These are phyloP conservation scores for Cheilosia grossa DNA, from an alignment of 2,888 invertebrate genomes.

Conservation along the genomic window DNA sequence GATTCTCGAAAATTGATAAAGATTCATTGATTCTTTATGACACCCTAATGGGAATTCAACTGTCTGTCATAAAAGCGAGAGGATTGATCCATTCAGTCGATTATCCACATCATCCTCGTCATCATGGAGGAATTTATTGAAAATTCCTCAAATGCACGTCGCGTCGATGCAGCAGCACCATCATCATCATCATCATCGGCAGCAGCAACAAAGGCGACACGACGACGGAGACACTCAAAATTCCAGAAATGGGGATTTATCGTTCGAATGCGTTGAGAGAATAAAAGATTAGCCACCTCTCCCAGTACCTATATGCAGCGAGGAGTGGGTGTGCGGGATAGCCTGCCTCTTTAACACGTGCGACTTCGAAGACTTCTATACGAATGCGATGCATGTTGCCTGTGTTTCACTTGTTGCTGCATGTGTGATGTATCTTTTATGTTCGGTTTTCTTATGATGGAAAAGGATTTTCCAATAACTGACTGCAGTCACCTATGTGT, in stretches of 20 bases:
- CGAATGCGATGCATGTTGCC: conserved; percentile 7
- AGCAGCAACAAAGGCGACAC: not conserved
- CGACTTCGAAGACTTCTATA: conserved; percentile 12
- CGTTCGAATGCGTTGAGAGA: conserved; percentile 60
- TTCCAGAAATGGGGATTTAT: conserved; percentile 56
- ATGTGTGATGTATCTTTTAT: conserved; percentile 13
- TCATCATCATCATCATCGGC: not conserved
- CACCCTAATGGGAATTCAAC: not conserved
- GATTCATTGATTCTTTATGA: conserved; percentile 17
- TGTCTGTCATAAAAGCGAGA: conserved; percentile 2
- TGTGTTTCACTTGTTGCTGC: conserved; percentile 37
- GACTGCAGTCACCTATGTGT: conserved; percentile 3
- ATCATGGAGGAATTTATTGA: conserved; percentile 49
- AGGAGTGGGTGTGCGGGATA: not conserved
- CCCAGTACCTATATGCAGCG: not conserved
- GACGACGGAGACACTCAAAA: conserved; percentile 26
- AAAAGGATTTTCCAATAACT: conserved; percentile 33
- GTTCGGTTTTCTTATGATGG: conserved; percentile 6
- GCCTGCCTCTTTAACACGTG: conserved; percentile 37
- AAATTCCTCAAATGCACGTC: conserved; percentile 54
- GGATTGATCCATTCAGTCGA: not conserved
- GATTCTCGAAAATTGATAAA: conserved; percentile 16
- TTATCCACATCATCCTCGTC: conserved; percentile 15
- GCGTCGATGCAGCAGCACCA: conserved; percentile 23
- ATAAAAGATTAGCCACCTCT: conserved; percentile 52